phyloP scores from a whole-genome alignment of 2,113 vertebrate species.

The Polypterus senegalus region DNA sequence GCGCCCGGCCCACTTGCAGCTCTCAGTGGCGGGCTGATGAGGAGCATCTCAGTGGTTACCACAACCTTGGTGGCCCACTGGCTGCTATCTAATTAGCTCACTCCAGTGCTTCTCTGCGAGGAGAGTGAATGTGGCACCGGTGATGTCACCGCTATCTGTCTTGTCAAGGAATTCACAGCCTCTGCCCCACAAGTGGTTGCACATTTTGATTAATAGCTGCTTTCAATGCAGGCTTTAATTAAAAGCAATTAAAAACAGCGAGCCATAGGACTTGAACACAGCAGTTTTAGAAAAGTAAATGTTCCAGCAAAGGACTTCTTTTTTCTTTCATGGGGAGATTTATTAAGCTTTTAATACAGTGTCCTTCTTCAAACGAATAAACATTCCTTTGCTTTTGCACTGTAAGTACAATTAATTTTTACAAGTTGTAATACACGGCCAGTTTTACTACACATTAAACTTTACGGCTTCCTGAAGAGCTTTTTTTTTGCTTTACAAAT shows the following conservation, averaged over 20 bases:
- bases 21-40: no score
- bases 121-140: conserved; percentile 39
- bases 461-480: no score
- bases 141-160: conserved; percentile 36
- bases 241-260: conserved; percentile 56
- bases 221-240: conserved; percentile 58
- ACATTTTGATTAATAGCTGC: conserved; percentile 43
- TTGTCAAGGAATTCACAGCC: conserved; percentile 31
- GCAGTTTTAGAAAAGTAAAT: conserved; percentile 27
- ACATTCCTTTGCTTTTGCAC: no score
- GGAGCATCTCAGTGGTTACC: conserved; percentile 6
- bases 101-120: conserved; percentile 27
- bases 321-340: no score
- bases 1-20: no score
- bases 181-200: conserved; percentile 31
- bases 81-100: conserved; percentile 36
- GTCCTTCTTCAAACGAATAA: no score
- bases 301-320: no score
- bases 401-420: no score
- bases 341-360: no score
- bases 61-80: conserved; percentile 24
- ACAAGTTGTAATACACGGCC: no score
- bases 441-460: no score
- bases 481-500: no score
- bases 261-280: conserved; percentile 44